Base-by-base conservation (phyloP, 2,888 invertebrate genomes). In the Macroteleia sp. region DNA sequence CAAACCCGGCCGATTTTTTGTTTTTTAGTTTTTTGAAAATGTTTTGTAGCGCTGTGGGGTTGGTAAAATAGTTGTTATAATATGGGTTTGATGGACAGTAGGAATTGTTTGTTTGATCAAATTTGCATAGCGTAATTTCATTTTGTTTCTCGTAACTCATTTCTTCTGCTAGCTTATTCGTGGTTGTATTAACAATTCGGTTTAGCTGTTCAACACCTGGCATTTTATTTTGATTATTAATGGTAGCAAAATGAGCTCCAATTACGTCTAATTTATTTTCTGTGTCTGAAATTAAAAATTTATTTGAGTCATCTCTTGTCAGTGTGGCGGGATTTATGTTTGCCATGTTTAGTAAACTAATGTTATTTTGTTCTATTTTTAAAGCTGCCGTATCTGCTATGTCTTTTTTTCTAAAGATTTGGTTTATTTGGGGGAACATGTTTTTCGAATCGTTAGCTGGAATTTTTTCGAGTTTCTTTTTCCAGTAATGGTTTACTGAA, bases 1-100 rank as follows among this genome's bases (percentile, higher is more conserved):
- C 81, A 0, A 62, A 10, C 8, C 78, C 74, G 3, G 20, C 17
- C 0, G 80, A 81, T 14, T 79, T 78, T 69, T 81, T 79, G n/a
- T 79, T 64, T 12, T 17, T 61, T 71, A 70, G 64, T 3, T 44
- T 41, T 19, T 3, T 19, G 9, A 36, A 14, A 5, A 36, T 36
- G 9, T 32, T 32, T 32, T 32, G 3, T 32, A 32, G 12, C 10
- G 48, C 10, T 20, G n/a, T 5, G 1, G 8, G 10, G 10, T 52
- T 34, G 1, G 19, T 3, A 3, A 61, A 32, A 10, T 32, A 32
- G 2, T n/a, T n/a, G n/a, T n/a, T n/a, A n/a, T n/a, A n/a, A n/a
- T n/a, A n/a, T n/a, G n/a, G n/a, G n/a, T n/a, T n/a, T n/a, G 6
- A 3, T 25, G 25, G 25, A 6, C 6, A n/a, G n/a, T n/a, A n/a